Evolutionary conservation across 2,113 vertebrate species (phyloP).

Genomic region (Cavia porcellus): DNA sequence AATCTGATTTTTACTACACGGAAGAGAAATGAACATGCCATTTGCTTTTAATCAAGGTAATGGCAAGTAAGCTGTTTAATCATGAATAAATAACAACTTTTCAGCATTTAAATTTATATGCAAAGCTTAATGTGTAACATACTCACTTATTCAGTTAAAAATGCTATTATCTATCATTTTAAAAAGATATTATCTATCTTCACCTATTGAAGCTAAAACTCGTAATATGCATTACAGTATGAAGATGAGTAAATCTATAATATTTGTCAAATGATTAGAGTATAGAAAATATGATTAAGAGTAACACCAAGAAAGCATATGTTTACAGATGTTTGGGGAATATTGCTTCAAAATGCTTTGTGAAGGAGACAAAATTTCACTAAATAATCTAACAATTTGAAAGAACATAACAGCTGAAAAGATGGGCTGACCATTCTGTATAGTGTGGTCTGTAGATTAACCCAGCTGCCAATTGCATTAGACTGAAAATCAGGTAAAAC

Average conservation of each 20-base stretch:
- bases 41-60: conserved; percentile 33
- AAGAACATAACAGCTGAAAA: background rate
- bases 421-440: background rate
- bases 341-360: background rate
- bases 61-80: background rate
- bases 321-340: background rate
- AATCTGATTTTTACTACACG: background rate
- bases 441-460: background rate
- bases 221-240: background rate
- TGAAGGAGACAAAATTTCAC: background rate
- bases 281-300: background rate
- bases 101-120: conserved; percentile 42
- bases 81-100: conserved; percentile 10
- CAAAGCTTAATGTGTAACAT: background rate
- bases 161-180: too few species aligned
- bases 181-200: background rate
- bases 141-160: background rate
- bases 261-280: background rate
- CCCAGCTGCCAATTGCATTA: background rate
- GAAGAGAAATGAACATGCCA: background rate
- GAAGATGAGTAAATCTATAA: background rate
- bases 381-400: conserved; percentile 3
- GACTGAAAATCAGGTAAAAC: background rate
- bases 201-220: conserved; percentile 1
- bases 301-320: background rate